Evolutionary conservation across 1,140 invertebrate species (phyloP).

Genomic region (Ips typographus): DNA sequence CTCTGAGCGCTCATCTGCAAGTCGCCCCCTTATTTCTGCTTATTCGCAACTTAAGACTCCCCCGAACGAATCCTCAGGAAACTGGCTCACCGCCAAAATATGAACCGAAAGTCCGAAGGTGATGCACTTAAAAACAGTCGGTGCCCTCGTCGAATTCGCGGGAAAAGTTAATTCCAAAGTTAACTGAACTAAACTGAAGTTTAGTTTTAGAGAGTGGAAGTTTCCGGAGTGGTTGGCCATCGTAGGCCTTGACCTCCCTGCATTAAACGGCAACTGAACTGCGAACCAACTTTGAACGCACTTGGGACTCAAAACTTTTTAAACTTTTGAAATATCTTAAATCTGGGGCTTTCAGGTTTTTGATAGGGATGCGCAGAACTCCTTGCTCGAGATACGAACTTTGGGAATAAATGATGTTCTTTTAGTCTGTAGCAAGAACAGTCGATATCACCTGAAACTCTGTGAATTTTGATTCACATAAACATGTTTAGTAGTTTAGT

Average conservation of each 20-base stretch:
- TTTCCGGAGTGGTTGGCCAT: constrained; percentile 32
- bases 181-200: constrained; percentile 19
- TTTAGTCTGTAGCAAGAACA: background rate
- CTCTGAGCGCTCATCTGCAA: constrained; percentile 50
- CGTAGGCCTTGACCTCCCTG: constrained; percentile 29
- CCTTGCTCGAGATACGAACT: background rate
- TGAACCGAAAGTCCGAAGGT: too few relatives aligned
- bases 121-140: background rate
- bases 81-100: background rate
- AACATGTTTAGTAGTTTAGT: too few relatives aligned
- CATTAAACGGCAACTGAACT: constrained; percentile 28
- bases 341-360: constrained; percentile 27
- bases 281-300: constrained; percentile 26
- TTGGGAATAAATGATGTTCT: constrained; percentile 5
- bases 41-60: constrained; percentile 34
- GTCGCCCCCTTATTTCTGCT: constrained; percentile 34
- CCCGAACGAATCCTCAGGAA: background rate
- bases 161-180: constrained; percentile 20
- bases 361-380: constrained; percentile 15
- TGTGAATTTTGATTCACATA: too few relatives aligned
- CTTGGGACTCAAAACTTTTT: constrained; percentile 37
- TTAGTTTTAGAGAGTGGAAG: constrained; percentile 19
- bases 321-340: constrained; percentile 37
- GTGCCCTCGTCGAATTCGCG: background rate
- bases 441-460: background rate